Evolutionary conservation across 2,888 invertebrate genomes (phyloP).

Genomic region (Lochmaea crataegi): DNA sequence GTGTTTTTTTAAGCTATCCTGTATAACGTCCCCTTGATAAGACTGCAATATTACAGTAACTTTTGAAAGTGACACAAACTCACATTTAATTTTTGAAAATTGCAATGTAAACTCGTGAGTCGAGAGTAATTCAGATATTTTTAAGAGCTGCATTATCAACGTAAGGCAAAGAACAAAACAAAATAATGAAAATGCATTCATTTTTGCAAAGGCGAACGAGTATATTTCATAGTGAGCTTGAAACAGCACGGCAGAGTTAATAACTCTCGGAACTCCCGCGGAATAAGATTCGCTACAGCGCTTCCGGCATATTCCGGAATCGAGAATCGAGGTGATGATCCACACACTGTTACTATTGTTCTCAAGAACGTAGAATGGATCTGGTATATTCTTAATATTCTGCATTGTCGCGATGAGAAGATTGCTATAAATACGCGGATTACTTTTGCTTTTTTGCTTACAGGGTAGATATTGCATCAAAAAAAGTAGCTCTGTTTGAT

Average conservation of each 20-base stretch:
- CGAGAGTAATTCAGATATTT: slow-evolving; percentile 40
- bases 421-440: slow-evolving; percentile 40
- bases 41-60: slow-evolving; percentile 7
- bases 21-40: neutral
- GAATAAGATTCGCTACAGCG: slow-evolving; percentile 58
- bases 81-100: slow-evolving; percentile 34
- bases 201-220: slow-evolving; percentile 58
- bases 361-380: slow-evolving; percentile 39
- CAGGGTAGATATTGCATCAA: slow-evolving; percentile 2
- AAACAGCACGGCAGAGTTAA: slow-evolving; percentile 55
- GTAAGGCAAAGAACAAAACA: slow-evolving; percentile 53
- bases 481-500: neutral
- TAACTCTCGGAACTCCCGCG: slow-evolving; percentile 51
- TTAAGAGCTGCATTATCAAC: slow-evolving; percentile 53
- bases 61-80: slow-evolving; percentile 18
- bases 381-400: slow-evolving; percentile 46
- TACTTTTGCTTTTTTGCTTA: slow-evolving; percentile 25
- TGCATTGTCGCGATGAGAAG: slow-evolving; percentile 46
- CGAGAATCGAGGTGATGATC: slow-evolving; percentile 55
- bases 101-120: slow-evolving; percentile 25
- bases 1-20: neutral
- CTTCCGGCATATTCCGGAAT: slow-evolving; percentile 52
- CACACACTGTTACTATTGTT: slow-evolving; percentile 54
- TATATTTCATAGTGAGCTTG: slow-evolving; percentile 52
- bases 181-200: slow-evolving; percentile 62